Evolutionary conservation across 2,113 vertebrate genomes (phyloP).

Genomic region (Etheostoma spectabile): DNA sequence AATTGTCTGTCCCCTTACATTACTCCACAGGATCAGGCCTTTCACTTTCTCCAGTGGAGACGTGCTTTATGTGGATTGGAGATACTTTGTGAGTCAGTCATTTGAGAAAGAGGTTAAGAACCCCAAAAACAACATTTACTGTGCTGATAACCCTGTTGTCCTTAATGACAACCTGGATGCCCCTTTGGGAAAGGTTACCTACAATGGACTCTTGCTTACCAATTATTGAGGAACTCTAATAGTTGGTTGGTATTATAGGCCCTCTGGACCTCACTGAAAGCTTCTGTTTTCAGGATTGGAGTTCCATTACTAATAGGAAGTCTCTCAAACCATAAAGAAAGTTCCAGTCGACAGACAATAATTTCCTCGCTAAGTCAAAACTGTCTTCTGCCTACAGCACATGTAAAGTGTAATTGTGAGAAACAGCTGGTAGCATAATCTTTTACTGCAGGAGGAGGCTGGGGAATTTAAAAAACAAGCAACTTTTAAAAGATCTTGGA

Average conservation of each 20-base stretch:
- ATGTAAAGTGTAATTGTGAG: constrained; percentile 39
- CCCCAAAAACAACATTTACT: constrained; percentile 66
- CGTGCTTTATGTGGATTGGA: constrained; percentile 55
- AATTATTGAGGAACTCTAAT: constrained; percentile 3
- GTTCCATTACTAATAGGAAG: constrained; percentile 15
- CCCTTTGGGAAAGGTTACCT: constrained; percentile 41
- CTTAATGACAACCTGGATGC: constrained; percentile 16
- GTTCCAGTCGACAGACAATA: constrained; percentile 17
- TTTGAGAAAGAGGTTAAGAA: constrained; percentile 59
- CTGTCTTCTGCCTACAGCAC: constrained; percentile 31
- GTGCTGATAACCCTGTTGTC: constrained; percentile 51
- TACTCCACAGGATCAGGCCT: constrained; percentile 30
- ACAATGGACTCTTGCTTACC: constrained; percentile 4
- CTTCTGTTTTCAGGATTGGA: not conserved
- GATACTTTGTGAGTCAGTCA: constrained; percentile 53
- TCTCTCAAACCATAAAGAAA: constrained; percentile 27
- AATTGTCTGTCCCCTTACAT: constrained; percentile 34
- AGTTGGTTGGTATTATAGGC: not conserved
- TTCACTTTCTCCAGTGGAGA: constrained; percentile 26
- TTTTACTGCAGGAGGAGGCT: constrained; percentile 10
- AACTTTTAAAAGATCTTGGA: constrained; percentile 49
- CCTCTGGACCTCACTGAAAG: not conserved
- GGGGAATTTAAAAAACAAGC: constrained; percentile 37
- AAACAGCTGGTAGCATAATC: constrained; percentile 42
- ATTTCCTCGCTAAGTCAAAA: constrained; percentile 20